phyloP scores from a whole-genome alignment of 64 coral and sea anemone genomes.

The Actinia equina region DNA sequence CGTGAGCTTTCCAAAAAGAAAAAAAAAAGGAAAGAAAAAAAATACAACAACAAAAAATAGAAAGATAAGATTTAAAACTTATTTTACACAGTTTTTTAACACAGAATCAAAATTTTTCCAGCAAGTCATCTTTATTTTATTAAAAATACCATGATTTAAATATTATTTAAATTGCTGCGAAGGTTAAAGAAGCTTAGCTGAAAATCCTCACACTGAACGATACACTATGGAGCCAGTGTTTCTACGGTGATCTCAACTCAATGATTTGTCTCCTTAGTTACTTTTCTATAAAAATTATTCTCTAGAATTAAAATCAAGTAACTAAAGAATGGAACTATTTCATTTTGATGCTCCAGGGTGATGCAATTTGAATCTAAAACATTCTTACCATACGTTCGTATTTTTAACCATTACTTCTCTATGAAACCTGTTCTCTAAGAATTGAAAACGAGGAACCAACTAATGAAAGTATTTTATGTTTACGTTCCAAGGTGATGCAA shows the following conservation, averaged over 20 bases:
- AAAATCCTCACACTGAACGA: background rate
- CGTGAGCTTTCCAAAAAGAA: background rate
- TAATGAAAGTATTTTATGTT: background rate
- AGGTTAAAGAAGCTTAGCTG: background rate
- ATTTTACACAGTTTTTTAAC: too few species aligned
- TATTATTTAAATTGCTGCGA: background rate
- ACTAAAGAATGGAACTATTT: background rate
- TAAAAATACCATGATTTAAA: background rate
- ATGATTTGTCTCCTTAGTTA: background rate
- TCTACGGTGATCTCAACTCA: constrained; percentile 7
- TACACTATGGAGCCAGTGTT: background rate
- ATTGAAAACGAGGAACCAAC: background rate
- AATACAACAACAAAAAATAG: too few species aligned
- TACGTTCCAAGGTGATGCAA: background rate
- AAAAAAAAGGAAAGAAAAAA: too few species aligned
- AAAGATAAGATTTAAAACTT: background rate
- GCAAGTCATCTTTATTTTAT: background rate
- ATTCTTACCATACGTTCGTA: background rate
- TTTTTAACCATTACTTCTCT: background rate
- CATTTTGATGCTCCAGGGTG: background rate
- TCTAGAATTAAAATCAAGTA: background rate
- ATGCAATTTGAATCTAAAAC: background rate
- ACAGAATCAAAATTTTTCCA: too few species aligned
- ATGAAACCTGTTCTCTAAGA: background rate
- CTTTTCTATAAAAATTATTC: background rate